phyloP scores from a whole-genome alignment of 2,113 vertebrate genomes.

The Sebastes fasciatus region DNA sequence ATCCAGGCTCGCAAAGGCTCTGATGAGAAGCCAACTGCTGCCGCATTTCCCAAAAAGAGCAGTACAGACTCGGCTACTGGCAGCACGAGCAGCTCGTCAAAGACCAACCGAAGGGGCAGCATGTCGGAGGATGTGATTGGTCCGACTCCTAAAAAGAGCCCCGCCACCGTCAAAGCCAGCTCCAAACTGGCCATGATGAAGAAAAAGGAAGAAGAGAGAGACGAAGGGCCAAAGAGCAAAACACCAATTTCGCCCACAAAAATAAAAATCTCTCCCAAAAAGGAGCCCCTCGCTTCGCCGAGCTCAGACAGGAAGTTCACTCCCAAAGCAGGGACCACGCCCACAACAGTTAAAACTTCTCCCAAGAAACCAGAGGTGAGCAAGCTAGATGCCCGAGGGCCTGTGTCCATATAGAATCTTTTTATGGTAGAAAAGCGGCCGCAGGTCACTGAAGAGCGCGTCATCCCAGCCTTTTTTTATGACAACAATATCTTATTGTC shows the following conservation, averaged over 20 bases:
- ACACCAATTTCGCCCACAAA: slow-evolving; percentile 65
- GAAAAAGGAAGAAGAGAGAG: slow-evolving; percentile 82
- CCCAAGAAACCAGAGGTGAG: slow-evolving; percentile 91
- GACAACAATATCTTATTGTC: too few species aligned
- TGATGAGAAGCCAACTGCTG: slow-evolving; percentile 70
- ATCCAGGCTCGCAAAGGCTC: slow-evolving; percentile 85
- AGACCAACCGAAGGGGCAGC: slow-evolving; percentile 17
- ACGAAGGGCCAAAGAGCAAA: slow-evolving; percentile 54
- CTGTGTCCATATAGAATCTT: too few species aligned
- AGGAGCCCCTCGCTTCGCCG: slow-evolving; percentile 45
- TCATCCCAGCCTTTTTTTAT: too few species aligned
- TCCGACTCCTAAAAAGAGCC: slow-evolving; percentile 75
- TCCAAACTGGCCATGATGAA: slow-evolving; percentile 89
- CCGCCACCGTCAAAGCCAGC: slow-evolving; percentile 79
- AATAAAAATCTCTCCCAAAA: slow-evolving; percentile 79
- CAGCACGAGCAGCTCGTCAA: slow-evolving; percentile 35
- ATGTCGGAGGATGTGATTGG: slow-evolving; percentile 51
- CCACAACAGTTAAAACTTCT: slow-evolving; percentile 85
- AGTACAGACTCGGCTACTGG: slow-evolving; percentile 67
- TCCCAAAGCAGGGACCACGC: slow-evolving; percentile 81
- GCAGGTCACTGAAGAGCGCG: too few species aligned
- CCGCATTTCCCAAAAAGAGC: slow-evolving; percentile 67
- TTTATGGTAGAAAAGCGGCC: too few species aligned
- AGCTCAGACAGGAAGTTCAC: slow-evolving; percentile 55
- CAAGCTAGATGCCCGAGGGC: background rate